A percentile compares a stretch with the other conserved stretches of the same genome.
Evolutionary conservation across 2,113 vertebrate species (phyloP).

Genomic region (Cromileptes altivelis): DNA sequence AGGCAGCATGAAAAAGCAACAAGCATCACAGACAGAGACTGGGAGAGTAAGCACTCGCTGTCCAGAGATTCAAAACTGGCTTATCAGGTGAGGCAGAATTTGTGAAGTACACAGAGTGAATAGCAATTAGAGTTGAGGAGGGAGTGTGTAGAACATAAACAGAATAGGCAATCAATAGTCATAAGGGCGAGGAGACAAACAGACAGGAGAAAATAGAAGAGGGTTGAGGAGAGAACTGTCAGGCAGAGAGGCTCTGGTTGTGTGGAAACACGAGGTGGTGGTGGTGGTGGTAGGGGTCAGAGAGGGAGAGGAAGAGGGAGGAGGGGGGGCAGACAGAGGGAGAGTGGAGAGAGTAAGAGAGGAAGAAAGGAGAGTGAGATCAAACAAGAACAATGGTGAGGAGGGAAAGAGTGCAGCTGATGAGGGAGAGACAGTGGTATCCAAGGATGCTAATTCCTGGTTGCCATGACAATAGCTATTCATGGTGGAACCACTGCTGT

Average conservation of each 20-base stretch:
- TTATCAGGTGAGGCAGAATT: slow-evolving; percentile 27
- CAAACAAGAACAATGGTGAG: slow-evolving; percentile 42
- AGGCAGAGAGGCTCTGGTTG: not conserved
- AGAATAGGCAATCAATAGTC: slow-evolving; percentile 1
- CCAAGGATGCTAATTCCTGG: slow-evolving; percentile 71
- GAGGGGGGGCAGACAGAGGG: not conserved
- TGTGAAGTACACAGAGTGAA: slow-evolving; percentile 8
- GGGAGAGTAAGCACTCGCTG: slow-evolving; percentile 15
- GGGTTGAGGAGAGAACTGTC: not conserved
- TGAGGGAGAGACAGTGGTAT: slow-evolving; percentile 31
- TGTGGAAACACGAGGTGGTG: not conserved
- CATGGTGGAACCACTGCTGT: slow-evolving; percentile 9
- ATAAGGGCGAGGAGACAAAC: not conserved
- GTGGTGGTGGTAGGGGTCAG: not conserved
- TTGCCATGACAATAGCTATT: slow-evolving; percentile 74
- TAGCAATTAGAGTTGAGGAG: slow-evolving; percentile 3
- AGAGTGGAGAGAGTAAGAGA: not conserved
- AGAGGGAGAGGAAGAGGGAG: not conserved
- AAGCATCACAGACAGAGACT: slow-evolving; percentile 10
- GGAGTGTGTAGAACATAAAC: not conserved
- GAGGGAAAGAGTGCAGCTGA: slow-evolving; percentile 46
- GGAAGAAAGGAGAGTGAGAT: not conserved
- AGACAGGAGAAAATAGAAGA: slow-evolving; percentile 3
- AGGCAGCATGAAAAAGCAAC: slow-evolving; percentile 17
- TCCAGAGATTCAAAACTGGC: slow-evolving; percentile 14